These are phyloP conservation scores for Falco berigora DNA, from an alignment of 2,797 vertebrate genomes.

Conservation along the genomic window DNA sequence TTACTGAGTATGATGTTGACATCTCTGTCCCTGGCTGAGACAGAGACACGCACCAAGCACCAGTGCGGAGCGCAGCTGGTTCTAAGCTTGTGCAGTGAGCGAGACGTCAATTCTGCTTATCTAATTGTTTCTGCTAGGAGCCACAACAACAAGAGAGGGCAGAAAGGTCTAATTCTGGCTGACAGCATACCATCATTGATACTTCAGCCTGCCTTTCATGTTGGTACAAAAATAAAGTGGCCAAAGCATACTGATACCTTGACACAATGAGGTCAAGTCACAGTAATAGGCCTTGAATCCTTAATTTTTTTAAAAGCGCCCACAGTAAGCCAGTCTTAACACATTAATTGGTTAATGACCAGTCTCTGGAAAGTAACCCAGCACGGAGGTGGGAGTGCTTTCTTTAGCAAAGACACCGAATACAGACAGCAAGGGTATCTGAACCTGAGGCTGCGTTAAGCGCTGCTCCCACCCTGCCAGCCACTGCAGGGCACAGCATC, in stretches of 20 bases:
- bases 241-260: slow-evolving; percentile 2
- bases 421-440: not conserved
- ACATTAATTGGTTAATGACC: not conserved
- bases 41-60: not conserved
- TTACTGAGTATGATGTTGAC: not conserved
- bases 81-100: not conserved
- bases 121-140: slow-evolving; percentile 49
- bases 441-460: not conserved
- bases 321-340: not conserved
- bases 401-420: not conserved
- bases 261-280: slow-evolving; percentile 59
- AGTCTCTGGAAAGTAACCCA: not conserved
- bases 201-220: slow-evolving; percentile 31
- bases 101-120: slow-evolving; percentile 37
- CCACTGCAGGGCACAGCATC: not conserved
- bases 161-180: slow-evolving; percentile 50
- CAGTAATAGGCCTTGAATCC: not conserved
- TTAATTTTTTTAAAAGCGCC: not conserved
- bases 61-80: not conserved
- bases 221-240: slow-evolving; percentile 55
- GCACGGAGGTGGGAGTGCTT: not conserved
- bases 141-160: slow-evolving; percentile 16
- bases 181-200: slow-evolving; percentile 54
- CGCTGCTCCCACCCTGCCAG: not conserved
- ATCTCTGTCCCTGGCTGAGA: not conserved